Conservation (phyloP, 2,888 invertebrate genomes). For the Scaptomyza polygonia region DNA sequence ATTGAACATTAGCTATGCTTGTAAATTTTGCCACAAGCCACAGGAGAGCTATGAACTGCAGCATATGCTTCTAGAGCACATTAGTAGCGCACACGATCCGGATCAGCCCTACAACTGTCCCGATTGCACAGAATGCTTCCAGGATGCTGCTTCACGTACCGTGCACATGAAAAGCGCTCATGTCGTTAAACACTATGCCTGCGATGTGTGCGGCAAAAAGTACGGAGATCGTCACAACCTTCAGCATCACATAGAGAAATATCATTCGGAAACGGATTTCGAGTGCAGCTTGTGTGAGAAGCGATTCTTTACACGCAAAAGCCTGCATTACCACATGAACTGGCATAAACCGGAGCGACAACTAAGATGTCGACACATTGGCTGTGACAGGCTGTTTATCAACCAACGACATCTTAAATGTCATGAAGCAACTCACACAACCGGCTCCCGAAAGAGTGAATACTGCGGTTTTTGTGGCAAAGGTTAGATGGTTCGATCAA, state of each 20-base stretch:
- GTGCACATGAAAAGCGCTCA: constrained; percentile 77
- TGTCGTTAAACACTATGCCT: constrained; percentile 72
- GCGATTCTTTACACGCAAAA: constrained; percentile 80
- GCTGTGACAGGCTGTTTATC: constrained; percentile 80
- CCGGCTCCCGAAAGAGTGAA: constrained; percentile 69
- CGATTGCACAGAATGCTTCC: constrained; percentile 71
- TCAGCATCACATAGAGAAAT: constrained; percentile 78
- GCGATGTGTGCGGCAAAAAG: constrained; percentile 78
- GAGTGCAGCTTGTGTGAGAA: constrained; percentile 78
- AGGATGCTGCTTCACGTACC: constrained; percentile 80
- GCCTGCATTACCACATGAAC: constrained; percentile 80
- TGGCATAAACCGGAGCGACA: constrained; percentile 80
- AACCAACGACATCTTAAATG: constrained; percentile 77
- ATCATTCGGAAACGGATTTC: constrained; percentile 80
- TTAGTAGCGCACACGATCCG: constrained; percentile 64
- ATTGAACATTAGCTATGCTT: constrained; percentile 63
- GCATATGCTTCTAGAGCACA: constrained; percentile 71
- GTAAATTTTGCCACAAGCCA: constrained; percentile 76
- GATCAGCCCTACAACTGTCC: constrained; percentile 80
- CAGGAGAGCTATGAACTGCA: constrained; percentile 72
- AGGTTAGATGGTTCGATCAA: constrained; percentile 51
- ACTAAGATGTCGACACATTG: constrained; percentile 72
- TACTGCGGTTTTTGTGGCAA: constrained; percentile 80
- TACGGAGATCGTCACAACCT: constrained; percentile 80
- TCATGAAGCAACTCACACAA: constrained; percentile 77